These are phyloP conservation scores for Pipa parva DNA, from an alignment of 2,113 vertebrate genomes.

Conservation along the genomic window DNA sequence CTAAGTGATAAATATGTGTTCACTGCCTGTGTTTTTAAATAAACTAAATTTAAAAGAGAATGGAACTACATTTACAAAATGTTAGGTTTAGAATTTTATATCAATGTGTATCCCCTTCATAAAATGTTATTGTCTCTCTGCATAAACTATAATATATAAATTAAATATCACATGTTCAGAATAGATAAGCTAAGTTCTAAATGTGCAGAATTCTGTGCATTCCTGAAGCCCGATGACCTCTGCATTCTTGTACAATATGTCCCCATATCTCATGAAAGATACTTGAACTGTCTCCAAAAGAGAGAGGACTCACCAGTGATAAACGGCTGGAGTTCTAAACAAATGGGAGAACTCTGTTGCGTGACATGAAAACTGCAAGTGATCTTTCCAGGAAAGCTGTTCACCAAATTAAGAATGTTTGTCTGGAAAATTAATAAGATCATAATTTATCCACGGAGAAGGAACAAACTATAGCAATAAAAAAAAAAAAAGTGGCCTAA, in stretches of 20 bases:
- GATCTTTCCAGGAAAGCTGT: conserved; percentile 78
- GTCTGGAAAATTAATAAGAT: conserved; percentile 67
- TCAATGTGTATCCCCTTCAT: too few species aligned
- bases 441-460: neutral
- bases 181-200: too few species aligned
- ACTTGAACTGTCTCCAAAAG: conserved; percentile 21
- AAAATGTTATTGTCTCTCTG: too few species aligned
- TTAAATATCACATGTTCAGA: too few species aligned
- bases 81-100: too few species aligned
- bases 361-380: conserved; percentile 82
- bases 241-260: conserved; percentile 18
- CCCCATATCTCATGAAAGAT: conserved; percentile 14
- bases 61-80: too few species aligned
- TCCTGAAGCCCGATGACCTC: conserved; percentile 3
- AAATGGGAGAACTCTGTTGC: conserved; percentile 68
- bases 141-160: too few species aligned
- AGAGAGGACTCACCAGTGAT: conserved; percentile 66
- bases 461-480: neutral
- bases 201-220: conserved; percentile 1
- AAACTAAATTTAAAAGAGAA: too few species aligned
- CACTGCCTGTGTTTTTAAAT: too few species aligned
- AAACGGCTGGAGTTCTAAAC: conserved; percentile 69
- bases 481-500: too few species aligned
- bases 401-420: conserved; percentile 73
- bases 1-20: too few species aligned